Evolutionary conservation across 2,113 vertebrate species (phyloP).

Genomic region (Misgurnus anguillicaudatus): DNA sequence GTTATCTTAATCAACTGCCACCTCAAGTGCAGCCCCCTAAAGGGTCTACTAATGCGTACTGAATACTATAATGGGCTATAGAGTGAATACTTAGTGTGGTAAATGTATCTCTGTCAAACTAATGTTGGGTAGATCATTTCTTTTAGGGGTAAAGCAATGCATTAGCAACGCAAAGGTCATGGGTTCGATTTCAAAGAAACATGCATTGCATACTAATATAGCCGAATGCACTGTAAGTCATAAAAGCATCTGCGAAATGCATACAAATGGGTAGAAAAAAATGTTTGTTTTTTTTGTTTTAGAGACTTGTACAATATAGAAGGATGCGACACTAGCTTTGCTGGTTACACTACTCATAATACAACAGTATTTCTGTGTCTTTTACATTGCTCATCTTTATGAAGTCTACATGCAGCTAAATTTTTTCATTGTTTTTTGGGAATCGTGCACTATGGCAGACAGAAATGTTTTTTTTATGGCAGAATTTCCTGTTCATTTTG

Average conservation of each 20-base stretch:
- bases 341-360: neutral
- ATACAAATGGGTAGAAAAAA: neutral
- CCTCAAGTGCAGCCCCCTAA: constrained; percentile 26
- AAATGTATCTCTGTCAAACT: constrained; percentile 8
- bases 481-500: neutral
- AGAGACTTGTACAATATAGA: no score
- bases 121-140: neutral
- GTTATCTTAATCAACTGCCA: constrained; percentile 22
- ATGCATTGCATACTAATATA: no score
- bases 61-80: constrained; percentile 13
- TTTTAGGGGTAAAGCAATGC: neutral
- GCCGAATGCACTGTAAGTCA: neutral
- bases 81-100: constrained; percentile 18
- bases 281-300: no score
- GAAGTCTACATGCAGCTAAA: neutral
- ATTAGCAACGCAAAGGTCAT: no score
- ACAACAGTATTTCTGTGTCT: neutral
- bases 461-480: neutral
- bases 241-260: neutral
- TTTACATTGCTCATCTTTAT: neutral
- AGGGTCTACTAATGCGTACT: neutral
- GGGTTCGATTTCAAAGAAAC: no score
- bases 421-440: neutral
- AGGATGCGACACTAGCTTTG: neutral
- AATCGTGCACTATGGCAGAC: neutral